Evolutionary conservation across 2,797 vertebrate genomes (phyloP), one percentile per base, ranked within the genome.

Genomic region (Siniperca obscura): DNA sequence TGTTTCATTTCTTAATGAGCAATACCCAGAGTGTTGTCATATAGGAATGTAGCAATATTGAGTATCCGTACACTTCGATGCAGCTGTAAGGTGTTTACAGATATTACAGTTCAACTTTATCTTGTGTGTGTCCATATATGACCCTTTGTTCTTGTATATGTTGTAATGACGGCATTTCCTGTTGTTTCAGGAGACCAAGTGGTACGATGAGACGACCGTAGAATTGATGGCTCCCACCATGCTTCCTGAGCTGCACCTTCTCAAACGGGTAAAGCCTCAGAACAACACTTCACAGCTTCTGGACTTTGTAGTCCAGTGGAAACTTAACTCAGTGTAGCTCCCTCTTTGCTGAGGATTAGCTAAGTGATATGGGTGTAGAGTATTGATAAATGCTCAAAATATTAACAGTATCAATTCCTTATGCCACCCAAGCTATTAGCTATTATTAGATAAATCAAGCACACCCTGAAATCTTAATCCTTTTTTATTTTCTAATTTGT

Each of bases 141-240:
- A 40, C 17, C 2, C 17, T 66, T 69, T 71, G 1, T 40, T 25
- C 6, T n/a, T 55, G n/a, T 70, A 9, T 5, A 5, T 36, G 13
- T 44, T 56, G 10, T 38, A 46, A 55, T 65, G 46, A 78, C 1
- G 13, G 7, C 2, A 6, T 61, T 61, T 68, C 30, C 5, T 84
- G 25, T 78, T 13, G 3, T 84, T 87, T 72, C 92, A 99, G 98
- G 97, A 96, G 81, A 97, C 97, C 0, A 97, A 96, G 90, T 99
- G 98, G 98, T 99, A 99, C 0, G 94, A 97, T 7, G 97, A 99
- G 94, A 98, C 97, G 9, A 98, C 97, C 0, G 97, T 99, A 79
- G 97, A 99, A 62, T 70, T 99, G 86, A 99, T 99, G 98, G 98
- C 98, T 75, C 98, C 98, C 42, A 97, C 96, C 0, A 96, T 99